Conservation (phyloP, 2,888 invertebrate species). For the Carpatolechia fugitivella region DNA sequence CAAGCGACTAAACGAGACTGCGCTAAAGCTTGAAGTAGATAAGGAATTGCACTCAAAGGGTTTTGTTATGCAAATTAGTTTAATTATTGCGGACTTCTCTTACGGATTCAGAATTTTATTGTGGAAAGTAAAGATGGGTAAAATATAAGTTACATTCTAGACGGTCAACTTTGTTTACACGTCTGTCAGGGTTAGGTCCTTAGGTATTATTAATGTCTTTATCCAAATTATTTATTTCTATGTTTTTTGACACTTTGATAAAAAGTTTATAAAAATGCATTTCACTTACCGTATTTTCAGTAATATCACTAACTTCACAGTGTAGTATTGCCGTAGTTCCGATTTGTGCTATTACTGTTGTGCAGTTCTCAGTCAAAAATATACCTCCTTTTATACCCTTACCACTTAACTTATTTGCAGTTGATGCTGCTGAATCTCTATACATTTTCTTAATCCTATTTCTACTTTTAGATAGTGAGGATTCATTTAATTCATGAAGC, state of each 20-base stretch:
- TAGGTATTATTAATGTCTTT: too few relatives aligned
- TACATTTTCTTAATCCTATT: conserved; percentile 75
- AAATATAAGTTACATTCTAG: neutral
- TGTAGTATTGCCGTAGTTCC: conserved; percentile 81
- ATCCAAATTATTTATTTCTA: too few relatives aligned
- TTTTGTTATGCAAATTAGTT: conserved; percentile 8
- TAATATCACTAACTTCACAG: conserved; percentile 82
- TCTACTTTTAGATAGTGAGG: conserved; percentile 51
- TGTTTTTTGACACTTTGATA: too few relatives aligned
- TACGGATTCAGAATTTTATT: neutral
- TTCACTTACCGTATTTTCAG: conserved; percentile 81
- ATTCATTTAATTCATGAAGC: conserved; percentile 52
- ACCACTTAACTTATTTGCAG: conserved; percentile 65
- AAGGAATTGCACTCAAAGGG: conserved; percentile 7
- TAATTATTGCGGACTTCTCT: neutral
- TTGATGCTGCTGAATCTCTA: conserved; percentile 65
- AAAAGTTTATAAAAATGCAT: too few relatives aligned
- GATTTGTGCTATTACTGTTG: conserved; percentile 81
- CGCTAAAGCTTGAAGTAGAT: neutral
- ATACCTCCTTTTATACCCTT: conserved; percentile 64
- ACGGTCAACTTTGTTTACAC: too few relatives aligned
- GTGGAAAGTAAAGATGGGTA: neutral
- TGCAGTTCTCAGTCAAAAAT: conserved; percentile 81
- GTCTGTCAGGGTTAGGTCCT: too few relatives aligned
- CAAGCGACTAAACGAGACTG: neutral